Evolutionary conservation across 2,888 invertebrate genomes (phyloP), one percentile per base, ranked within the genome.

Genomic region (Frankliniella intonsa): DNA sequence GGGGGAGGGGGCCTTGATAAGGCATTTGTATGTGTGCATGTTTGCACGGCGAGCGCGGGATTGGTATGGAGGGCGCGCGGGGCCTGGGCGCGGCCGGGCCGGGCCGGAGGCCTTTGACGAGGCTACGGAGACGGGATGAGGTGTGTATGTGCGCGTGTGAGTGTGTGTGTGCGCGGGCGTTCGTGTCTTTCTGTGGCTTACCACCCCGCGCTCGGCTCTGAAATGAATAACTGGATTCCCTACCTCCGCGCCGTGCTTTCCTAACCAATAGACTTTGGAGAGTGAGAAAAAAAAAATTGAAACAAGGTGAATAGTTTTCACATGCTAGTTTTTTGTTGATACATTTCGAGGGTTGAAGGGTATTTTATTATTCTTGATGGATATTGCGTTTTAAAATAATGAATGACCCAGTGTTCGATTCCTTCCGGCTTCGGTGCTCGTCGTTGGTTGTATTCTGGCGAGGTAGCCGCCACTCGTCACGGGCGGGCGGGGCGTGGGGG

Each of bases 11-110:
- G 25, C 69, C 69, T 76, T 76, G 69, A 76, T 76, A 76, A 76
- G 69, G 25, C 69, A 76, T 76, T 76, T 76, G 69, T 76, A 76
- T 76, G 69, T 76, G 69, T 76, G 69, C 69, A 76, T 76, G 69
- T 76, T 76, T 76, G 69, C 69, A 76, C 69, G 69, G 69, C 69
- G 69, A 76, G 69, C 25, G 25, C 25, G 69, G 69, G 69, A 76
- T 76, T 76, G 69, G 69, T 76, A 76, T 76, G 69, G 69, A 76
- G 69, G 69, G 69, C 69, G 69, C 62, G 14, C 12, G 55, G 14
- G 55, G 55, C 55, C 14, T 1, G 51, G 51, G 51, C 51, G 51
- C 9, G 55, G 38, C 38, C 38, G 12, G 69, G 55, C 55, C 55
- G 69, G 69, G 69, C 69, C 69, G 12, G 5, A n/a, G n/a, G n/a